Evolutionary conservation across 2,888 invertebrate species (phyloP).

Genomic region (Crematogaster levior): DNA sequence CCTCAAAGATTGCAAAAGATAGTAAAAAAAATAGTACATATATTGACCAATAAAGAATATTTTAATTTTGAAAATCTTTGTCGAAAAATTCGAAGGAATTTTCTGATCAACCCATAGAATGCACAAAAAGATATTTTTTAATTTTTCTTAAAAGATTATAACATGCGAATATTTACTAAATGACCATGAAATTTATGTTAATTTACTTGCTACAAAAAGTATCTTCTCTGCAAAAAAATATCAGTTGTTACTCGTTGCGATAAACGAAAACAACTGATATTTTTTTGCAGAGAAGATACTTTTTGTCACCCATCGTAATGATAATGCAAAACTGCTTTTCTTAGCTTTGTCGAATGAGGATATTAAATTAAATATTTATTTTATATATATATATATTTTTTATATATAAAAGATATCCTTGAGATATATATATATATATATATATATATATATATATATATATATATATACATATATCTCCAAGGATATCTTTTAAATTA

Average conservation of each 20-base stretch:
- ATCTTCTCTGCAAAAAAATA: not conserved
- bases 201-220: not conserved
- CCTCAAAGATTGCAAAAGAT: no score
- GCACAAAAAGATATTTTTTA: conserved; percentile 3
- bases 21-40: no score
- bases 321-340: not conserved
- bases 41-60: no score
- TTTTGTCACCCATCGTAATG: not conserved
- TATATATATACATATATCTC: no score
- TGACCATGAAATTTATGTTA: not conserved
- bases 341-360: not conserved
- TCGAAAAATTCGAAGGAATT: no score
- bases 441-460: no score
- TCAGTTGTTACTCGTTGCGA: not conserved
- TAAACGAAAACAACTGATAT: not conserved
- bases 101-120: no score
- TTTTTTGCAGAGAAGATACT: not conserved
- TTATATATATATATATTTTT: no score
- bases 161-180: not conserved
- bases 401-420: no score
- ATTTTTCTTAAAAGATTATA: not conserved
- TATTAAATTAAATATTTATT: not conserved
- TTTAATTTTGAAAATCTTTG: no score
- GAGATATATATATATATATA: no score
- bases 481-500: not conserved